These are phyloP conservation scores for Drosophila pachea DNA, from an alignment of 1,140 invertebrate genomes.

Conservation along the genomic window DNA sequence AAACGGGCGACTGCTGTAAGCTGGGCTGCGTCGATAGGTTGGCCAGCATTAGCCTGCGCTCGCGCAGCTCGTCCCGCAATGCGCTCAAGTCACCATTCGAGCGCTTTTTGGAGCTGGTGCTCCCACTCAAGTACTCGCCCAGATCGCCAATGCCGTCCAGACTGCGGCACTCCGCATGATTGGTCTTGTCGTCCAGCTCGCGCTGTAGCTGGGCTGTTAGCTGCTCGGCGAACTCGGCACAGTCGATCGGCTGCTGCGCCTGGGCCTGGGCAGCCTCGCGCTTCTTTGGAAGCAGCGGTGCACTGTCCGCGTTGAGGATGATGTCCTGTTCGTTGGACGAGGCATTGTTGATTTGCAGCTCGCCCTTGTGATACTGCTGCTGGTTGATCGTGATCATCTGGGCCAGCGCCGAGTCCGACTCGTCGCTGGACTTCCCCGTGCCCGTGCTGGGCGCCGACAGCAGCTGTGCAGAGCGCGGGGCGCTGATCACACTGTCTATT, in stretches of 20 bases:
- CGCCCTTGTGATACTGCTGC: constrained; percentile 57
- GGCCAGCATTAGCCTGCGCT: constrained; percentile 78
- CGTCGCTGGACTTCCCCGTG: constrained; percentile 39
- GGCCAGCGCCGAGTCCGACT: constrained; percentile 39
- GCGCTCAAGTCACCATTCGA: constrained; percentile 81
- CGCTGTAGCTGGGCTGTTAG: constrained; percentile 85
- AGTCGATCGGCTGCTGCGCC: constrained; percentile 79
- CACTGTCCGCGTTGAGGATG: constrained; percentile 71
- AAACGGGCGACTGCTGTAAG: constrained; percentile 75
- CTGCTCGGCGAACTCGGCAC: constrained; percentile 89
- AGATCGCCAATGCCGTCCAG: constrained; percentile 63
- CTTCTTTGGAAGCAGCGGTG: constrained; percentile 55
- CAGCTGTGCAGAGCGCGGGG: constrained; percentile 56
- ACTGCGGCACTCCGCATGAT: constrained; percentile 53
- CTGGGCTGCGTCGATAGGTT: constrained; percentile 80
- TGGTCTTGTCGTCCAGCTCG: constrained; percentile 85
- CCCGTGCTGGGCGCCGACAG: constrained; percentile 27
- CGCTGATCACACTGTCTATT: constrained; percentile 90
- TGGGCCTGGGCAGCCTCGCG: constrained; percentile 44
- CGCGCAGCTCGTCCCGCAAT: constrained; percentile 81
- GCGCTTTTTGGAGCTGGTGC: constrained; percentile 49
- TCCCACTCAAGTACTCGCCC: constrained; percentile 45
- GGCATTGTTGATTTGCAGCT: constrained; percentile 59
- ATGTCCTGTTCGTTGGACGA: constrained; percentile 56
- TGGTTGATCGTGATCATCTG: constrained; percentile 47